These are phyloP conservation scores for Cichlasoma orientale DNA, from an alignment of 2,797 vertebrate species.

Conservation along the genomic window DNA sequence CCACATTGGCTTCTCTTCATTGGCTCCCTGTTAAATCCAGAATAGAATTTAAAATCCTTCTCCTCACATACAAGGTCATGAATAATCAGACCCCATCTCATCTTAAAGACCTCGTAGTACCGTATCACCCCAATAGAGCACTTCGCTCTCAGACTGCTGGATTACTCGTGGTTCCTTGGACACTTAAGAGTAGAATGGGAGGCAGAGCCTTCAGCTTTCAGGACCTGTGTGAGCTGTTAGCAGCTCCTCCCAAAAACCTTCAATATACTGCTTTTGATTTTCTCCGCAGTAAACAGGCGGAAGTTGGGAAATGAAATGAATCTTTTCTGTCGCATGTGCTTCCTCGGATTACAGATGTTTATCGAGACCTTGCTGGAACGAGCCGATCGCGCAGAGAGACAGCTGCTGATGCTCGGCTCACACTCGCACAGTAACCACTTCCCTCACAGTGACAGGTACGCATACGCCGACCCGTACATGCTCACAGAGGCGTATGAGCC, in stretches of 20 bases:
- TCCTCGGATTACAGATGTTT: constrained; percentile 69
- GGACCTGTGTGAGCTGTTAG: background rate
- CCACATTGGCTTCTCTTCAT: too few relatives aligned
- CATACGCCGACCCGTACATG: background rate
- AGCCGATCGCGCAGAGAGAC: constrained; percentile 87
- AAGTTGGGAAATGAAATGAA: background rate
- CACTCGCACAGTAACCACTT: constrained; percentile 3
- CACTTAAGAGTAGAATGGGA: too few relatives aligned
- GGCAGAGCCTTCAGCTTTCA: too few relatives aligned
- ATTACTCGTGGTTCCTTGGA: too few relatives aligned
- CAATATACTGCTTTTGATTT: background rate
- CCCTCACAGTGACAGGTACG: background rate
- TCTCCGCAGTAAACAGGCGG: background rate
- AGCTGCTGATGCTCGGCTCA: constrained; percentile 78
- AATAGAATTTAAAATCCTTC: too few relatives aligned
- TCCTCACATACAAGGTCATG: too few relatives aligned
- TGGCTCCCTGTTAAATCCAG: too few relatives aligned
- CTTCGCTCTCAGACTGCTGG: too few relatives aligned
- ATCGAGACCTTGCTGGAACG: constrained; percentile 90
- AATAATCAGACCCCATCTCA: too few relatives aligned
- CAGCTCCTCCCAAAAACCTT: background rate
- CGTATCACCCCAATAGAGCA: too few relatives aligned
- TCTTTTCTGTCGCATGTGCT: background rate
- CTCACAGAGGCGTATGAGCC: background rate
- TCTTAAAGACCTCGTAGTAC: too few relatives aligned